phyloP scores from a whole-genome alignment of 2,888 invertebrate species.

The Pheosia tremula region DNA sequence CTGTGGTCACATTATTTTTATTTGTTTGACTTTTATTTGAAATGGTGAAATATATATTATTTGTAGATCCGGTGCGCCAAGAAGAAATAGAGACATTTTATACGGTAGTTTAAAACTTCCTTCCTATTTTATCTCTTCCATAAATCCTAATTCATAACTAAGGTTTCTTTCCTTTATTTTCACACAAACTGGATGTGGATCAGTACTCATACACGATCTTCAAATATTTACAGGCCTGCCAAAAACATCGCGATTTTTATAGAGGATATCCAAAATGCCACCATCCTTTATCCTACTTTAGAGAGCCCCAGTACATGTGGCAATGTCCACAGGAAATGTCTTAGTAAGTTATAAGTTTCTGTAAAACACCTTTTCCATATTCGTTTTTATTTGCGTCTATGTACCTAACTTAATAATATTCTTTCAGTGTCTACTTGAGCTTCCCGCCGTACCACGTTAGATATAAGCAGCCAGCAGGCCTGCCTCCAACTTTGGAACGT shows the following conservation, averaged over 20 bases:
- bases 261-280: slow-evolving; percentile 80
- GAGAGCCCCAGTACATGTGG: slow-evolving; percentile 66
- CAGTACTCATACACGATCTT: too few species aligned
- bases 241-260: slow-evolving; percentile 85
- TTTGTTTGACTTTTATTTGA: neutral
- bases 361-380: too few species aligned
- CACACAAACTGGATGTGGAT: too few species aligned
- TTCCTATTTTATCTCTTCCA: neutral
- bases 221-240: slow-evolving; percentile 67
- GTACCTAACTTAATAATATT: neutral
- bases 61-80: slow-evolving; percentile 62
- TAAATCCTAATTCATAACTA: too few species aligned
- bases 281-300: slow-evolving; percentile 83
- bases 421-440: slow-evolving; percentile 77
- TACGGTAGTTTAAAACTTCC: slow-evolving; percentile 37
- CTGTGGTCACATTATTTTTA: too few species aligned
- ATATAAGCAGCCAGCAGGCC: slow-evolving; percentile 80
- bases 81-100: slow-evolving; percentile 67
- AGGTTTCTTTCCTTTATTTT: too few species aligned
- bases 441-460: slow-evolving; percentile 79
- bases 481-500: slow-evolving; percentile 71
- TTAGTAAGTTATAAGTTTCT: slow-evolving; percentile 42
- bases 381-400: neutral
- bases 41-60: slow-evolving; percentile 65
- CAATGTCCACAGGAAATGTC: slow-evolving; percentile 82